These are phyloP conservation scores for Leptinotarsa juncta DNA, from an alignment of 2,888 invertebrate species.

Conservation along the genomic window DNA sequence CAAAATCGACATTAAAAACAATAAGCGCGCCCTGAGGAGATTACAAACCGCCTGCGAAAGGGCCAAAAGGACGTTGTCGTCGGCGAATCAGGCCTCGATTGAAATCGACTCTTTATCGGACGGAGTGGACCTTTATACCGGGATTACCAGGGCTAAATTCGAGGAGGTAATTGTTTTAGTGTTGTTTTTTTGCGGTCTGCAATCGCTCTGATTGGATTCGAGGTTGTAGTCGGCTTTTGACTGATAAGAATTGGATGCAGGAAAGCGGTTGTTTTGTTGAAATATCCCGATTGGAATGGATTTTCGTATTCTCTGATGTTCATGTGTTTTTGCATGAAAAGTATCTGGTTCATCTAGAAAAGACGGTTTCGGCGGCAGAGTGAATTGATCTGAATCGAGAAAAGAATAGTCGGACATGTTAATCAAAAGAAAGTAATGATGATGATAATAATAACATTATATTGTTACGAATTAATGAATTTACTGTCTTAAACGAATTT, in stretches of 20 bases:
- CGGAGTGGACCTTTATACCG: conserved; percentile 72
- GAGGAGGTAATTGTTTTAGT: conserved; percentile 67
- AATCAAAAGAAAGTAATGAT: no score
- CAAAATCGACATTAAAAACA: conserved; percentile 65
- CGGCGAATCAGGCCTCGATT: conserved; percentile 69
- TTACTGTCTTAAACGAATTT: no score
- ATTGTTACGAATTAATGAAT: no score
- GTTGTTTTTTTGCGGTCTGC: conserved; percentile 7
- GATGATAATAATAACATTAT: no score
- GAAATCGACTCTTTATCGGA: conserved; percentile 73
- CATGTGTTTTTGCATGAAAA: not conserved
- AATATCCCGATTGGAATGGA: not conserved
- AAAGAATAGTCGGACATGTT: no score
- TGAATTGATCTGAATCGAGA: no score
- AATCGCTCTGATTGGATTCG: not conserved
- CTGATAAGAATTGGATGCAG: not conserved
- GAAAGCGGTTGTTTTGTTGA: not conserved
- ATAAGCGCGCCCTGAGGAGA: conserved; percentile 70
- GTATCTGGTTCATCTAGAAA: no score
- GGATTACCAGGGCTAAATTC: conserved; percentile 73
- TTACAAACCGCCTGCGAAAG: conserved; percentile 74
- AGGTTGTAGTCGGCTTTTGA: not conserved
- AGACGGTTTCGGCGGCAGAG: no score
- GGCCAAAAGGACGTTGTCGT: conserved; percentile 72
- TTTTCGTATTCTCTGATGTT: not conserved